phyloP scores from a whole-genome alignment of 35 echinoderm and acorn worm species.

The Chiridota heheva region DNA sequence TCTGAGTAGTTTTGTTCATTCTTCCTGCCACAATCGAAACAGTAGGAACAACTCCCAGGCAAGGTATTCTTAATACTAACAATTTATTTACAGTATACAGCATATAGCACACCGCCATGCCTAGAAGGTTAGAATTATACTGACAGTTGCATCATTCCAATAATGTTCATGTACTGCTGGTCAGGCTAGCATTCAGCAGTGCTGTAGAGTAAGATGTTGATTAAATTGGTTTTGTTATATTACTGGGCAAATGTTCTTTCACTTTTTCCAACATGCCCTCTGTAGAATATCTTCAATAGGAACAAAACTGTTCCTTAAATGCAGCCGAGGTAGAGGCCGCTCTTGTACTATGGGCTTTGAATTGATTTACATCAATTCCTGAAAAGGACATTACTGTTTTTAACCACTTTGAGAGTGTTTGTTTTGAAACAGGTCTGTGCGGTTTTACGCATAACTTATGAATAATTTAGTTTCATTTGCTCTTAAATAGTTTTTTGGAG shows the following conservation, averaged over 20 bases:
- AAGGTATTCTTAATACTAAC: too few relatives aligned
- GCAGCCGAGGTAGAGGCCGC: slow-evolving; percentile 14
- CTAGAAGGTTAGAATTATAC: too few relatives aligned
- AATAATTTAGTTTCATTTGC: background rate
- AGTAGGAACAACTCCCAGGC: too few relatives aligned
- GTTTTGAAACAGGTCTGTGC: background rate
- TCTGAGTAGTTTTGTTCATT: too few relatives aligned
- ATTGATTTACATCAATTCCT: background rate
- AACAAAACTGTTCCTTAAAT: background rate
- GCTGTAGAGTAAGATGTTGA: too few relatives aligned
- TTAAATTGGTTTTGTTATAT: background rate
- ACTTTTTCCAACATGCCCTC: background rate
- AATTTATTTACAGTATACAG: too few relatives aligned
- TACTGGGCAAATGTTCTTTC: background rate
- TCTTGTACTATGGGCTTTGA: slow-evolving; percentile 30
- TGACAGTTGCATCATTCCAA: background rate
- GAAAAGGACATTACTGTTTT: background rate
- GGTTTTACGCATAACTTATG: background rate
- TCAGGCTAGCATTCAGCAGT: too few relatives aligned
- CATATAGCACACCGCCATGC: too few relatives aligned
- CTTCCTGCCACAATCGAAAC: too few relatives aligned
- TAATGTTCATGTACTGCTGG: background rate
- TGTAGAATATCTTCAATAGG: background rate
- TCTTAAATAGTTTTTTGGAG: background rate
- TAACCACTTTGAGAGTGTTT: slow-evolving; percentile 14